Conservation (phyloP, 2,113 vertebrate genomes). For the Alethe castanea region DNA sequence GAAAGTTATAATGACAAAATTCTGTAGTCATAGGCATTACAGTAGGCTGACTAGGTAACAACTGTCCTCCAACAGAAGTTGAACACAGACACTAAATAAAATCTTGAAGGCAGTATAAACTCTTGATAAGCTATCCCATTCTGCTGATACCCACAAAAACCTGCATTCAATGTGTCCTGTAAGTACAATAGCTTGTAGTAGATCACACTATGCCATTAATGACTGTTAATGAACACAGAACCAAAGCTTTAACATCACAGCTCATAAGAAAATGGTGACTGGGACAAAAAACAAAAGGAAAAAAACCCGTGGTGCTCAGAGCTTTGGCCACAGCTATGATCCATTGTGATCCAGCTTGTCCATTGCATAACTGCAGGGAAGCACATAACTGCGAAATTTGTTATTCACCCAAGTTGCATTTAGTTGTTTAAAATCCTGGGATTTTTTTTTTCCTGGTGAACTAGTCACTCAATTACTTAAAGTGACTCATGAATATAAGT, state of each 20-base stretch:
- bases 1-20: neutral
- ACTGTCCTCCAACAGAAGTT: neutral
- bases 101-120: neutral
- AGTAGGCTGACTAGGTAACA: neutral
- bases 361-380: neutral
- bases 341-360: neutral
- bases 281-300: too few relatives aligned
- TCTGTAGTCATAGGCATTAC: neutral
- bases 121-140: neutral
- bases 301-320: neutral
- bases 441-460: neutral
- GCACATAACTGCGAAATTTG: neutral
- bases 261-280: neutral
- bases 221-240: neutral
- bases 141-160: neutral
- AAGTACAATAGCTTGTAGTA: neutral
- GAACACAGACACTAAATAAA: neutral
- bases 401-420: neutral
- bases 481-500: neutral
- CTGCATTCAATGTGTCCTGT: neutral
- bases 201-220: neutral
- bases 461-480: neutral
- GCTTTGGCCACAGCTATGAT: neutral
- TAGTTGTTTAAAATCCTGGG: neutral
- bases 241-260: neutral